Evolutionary conservation across 2,113 vertebrate species (phyloP), one percentile per base, ranked within the genome.

Genomic region (Meriones unguiculatus): DNA sequence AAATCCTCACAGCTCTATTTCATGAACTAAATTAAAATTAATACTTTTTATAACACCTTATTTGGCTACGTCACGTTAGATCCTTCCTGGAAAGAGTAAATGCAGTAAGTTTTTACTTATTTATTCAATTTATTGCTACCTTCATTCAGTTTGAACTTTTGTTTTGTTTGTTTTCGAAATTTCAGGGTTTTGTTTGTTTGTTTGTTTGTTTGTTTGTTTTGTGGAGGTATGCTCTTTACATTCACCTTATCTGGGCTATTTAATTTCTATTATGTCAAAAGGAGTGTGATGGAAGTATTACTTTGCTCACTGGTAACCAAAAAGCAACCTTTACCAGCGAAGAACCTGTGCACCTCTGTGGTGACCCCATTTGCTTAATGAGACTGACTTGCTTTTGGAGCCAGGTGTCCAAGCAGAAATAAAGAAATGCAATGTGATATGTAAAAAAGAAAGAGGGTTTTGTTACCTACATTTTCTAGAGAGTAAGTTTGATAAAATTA

Each of bases 241-340:
- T 67, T 96, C 18, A 38, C 30, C 25, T 76, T 25, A 35, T 65
- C 70, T 90, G 18, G n/a, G 59, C 12, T 75, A 35, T 93, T 92
- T 89, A 76, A 89, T 95, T 94, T 81, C 35, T 38, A 38, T 89
- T 87, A 77, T 62, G 30, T 94, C 62, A 87, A 80, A 86, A 92
- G 12, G 1, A 90, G 18, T 59, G 30, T 81, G 69, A 35, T 5
- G 28, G 24, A 87, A 84, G 7, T 24, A 22, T 80, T 94, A 89
- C 24, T 77, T 14, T 76, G 17, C 12, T 93, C 14, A 75, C 18
- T 14, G 67, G 4, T 38, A 90, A 94, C 25, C 52, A 50, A 90
- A 95, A 92, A 35, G 30, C 93, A 94, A 95, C n/a, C 18, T 80
- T 93, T 75, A 65, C 35, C 46, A 91, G 92, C 62, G 30, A 95